These are phyloP conservation scores for Microcebus ravelobensis DNA, from an alignment of 2,113 vertebrate genomes.

Conservation along the genomic window DNA sequence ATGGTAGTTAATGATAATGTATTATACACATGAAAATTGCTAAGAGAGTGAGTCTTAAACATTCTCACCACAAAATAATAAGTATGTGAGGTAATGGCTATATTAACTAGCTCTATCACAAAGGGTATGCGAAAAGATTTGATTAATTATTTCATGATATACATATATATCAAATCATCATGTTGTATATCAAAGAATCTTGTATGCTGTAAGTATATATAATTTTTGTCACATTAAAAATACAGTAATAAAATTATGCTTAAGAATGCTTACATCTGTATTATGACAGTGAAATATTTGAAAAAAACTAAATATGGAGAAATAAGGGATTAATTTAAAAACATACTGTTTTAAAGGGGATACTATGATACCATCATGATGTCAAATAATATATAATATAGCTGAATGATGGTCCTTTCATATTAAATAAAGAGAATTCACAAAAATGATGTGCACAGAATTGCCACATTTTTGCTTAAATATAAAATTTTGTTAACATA, in stretches of 20 bases:
- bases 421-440: not conserved
- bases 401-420: not conserved
- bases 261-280: not conserved
- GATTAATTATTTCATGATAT: not conserved
- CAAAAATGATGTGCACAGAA: not conserved
- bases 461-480: not conserved
- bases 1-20: not conserved
- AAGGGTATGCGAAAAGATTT: too few relatives aligned
- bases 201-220: not conserved
- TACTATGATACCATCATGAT: not conserved
- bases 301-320: not conserved
- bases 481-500: not conserved
- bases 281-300: not conserved
- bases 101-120: not conserved
- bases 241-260: not conserved
- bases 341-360: not conserved
- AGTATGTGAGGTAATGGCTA: not conserved
- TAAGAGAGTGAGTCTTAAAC: not conserved
- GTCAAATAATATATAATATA: not conserved
- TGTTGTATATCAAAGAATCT: too few relatives aligned
- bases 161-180: not conserved
- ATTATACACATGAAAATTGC: not conserved
- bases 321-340: not conserved
- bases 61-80: not conserved
- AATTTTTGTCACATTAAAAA: not conserved